Percentiles rank a stretch among this genome's conserved stretches.
Conservation (phyloP, 2,888 invertebrate species). For the Psococerastis gibbosa region DNA sequence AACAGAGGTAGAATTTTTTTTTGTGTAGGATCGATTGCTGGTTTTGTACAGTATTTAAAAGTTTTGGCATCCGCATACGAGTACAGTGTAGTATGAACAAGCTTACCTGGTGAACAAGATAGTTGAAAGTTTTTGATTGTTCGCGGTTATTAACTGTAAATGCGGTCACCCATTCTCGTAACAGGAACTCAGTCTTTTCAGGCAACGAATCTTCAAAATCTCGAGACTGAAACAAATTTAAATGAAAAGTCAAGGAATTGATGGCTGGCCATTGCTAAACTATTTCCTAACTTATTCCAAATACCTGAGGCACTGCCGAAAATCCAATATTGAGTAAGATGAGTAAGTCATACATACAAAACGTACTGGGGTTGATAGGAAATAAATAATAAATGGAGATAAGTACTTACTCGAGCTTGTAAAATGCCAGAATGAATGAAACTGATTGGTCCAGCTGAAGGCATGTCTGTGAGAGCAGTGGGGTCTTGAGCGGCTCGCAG, state of each 20-base stretch:
- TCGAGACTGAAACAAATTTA: conserved; percentile 41
- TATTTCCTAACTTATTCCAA: no score
- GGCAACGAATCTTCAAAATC: conserved; percentile 84
- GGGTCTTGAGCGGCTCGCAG: conserved; percentile 56
- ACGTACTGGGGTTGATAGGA: no score
- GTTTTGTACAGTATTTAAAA: no score
- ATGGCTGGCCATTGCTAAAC: no score
- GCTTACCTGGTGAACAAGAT: conserved; percentile 64
- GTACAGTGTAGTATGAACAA: no score
- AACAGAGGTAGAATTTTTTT: no score
- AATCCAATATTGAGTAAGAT: no score
- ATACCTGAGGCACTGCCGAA: no score
- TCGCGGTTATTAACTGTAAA: conserved; percentile 63
- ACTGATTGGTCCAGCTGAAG: conserved; percentile 54
- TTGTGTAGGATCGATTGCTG: no score
- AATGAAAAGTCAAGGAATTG: no score
- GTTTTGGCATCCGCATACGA: no score
- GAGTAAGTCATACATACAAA: conserved; percentile 2
- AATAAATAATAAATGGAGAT: no score
- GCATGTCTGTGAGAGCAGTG: conserved; percentile 53
- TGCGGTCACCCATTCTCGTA: conserved; percentile 90
- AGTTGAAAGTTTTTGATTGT: conserved; percentile 74
- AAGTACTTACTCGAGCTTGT: conserved; percentile 51
- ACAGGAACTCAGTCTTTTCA: conserved; percentile 84
- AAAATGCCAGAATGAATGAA: conserved; percentile 87